Base-by-base conservation (phyloP, 2,888 invertebrate species). In the Temnothorax ravouxi region DNA sequence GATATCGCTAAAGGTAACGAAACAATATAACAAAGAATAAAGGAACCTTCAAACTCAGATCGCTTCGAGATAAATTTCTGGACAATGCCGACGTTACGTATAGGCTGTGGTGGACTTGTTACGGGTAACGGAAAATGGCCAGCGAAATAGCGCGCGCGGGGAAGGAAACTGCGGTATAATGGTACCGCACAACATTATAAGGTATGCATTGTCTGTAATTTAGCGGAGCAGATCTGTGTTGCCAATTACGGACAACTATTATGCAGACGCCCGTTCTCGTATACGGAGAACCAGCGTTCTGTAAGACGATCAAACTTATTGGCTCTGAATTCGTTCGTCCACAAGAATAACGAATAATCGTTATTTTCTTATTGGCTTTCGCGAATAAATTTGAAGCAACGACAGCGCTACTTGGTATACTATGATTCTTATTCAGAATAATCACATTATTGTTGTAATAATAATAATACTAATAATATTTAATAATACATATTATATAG, bases 141-240 rank as follows among this genome's bases (percentile, higher is more conserved):
- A 86, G 74, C 77, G 85, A 90, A 77, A 88, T 81, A 85, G 84
- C 75, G 86, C 85, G 85, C 21, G 84, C 44, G 47, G 66, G 66
- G 80, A 87, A 84, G 86, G 76, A 84, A 88, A 84, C 67, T 83
- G 85, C 69, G 59, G 25, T 79, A 87, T 86, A 90, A 91, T 88
- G 86, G 89, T 79, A 87, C 86, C 84, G 86, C 88, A 84, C 88
- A 88, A 91, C 88, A 88, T 90, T 88, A 87, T 84, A 85, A 86
- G 86, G 89, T 87, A 86, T 83, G 89, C 90, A 93, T 93, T 93
- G 93, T 93, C 90, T 87, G 91, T 89, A 91, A 91, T 92, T 92
- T 93, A 93, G 89, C 91, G 87, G 90, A 44, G 90, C 91, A 88
- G 89, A 91, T 89, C 91, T 87, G 82, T 87, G 83, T 88, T 89